Percentiles rank a stretch among this genome's conserved stretches.
These are phyloP conservation scores for Myiozetetes cayanensis DNA, from an alignment of 2,113 vertebrate species.

Conservation along the genomic window DNA sequence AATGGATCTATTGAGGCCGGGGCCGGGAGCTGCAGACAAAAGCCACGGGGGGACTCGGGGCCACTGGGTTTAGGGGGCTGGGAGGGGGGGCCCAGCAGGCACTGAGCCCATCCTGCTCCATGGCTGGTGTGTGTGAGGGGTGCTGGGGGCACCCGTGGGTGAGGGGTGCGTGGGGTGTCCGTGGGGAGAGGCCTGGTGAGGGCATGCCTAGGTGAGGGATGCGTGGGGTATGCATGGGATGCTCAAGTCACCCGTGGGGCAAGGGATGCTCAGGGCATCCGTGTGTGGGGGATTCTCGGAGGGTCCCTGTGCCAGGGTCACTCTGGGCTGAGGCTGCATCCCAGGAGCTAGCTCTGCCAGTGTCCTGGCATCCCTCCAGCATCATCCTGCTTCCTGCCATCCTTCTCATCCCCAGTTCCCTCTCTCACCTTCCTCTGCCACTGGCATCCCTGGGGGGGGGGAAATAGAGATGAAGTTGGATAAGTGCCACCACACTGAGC, in stretches of 20 bases:
- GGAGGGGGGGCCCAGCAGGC: neutral
- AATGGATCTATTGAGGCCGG: constrained; percentile 75
- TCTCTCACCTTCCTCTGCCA: neutral
- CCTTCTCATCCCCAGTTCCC: neutral
- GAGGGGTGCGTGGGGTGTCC: neutral
- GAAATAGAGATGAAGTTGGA: fast-evolving
- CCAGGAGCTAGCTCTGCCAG: fast-evolving
- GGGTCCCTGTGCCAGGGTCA: fast-evolving
- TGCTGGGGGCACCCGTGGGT: neutral
- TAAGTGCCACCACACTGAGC: neutral
- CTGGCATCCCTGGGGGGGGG: fast-evolving
- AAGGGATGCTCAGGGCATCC: neutral
- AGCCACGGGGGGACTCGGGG: constrained; percentile 48
- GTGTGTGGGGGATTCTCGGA: neutral
- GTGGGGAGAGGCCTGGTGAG: fast-evolving
- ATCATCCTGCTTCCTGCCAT: neutral
- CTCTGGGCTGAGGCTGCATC: neutral
- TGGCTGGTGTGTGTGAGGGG: fast-evolving
- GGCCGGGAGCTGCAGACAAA: constrained; percentile 70
- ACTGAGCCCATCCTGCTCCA: fast-evolving
- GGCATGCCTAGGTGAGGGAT: neutral
- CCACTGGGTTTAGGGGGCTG: neutral
- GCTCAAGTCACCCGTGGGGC: neutral
- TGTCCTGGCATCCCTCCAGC: neutral
- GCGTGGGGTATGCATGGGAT: neutral